Percentiles rank a stretch among this genome's conserved stretches.
These are phyloP conservation scores for Drosophila kambysellisi DNA, from an alignment of 2,888 invertebrate genomes.

Conservation along the genomic window DNA sequence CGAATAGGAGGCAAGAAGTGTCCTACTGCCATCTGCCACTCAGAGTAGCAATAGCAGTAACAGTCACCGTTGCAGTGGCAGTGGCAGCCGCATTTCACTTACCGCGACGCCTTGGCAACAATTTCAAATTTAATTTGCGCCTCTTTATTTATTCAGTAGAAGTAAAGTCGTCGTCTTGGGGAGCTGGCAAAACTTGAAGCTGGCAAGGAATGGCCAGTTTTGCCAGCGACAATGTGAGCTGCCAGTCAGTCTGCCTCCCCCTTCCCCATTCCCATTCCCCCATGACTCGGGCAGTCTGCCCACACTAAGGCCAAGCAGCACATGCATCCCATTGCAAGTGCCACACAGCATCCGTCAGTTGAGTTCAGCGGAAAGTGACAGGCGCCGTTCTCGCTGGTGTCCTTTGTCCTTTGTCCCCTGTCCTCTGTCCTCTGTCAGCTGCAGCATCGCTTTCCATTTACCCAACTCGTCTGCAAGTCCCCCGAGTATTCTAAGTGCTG, in stretches of 20 bases:
- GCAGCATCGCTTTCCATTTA: constrained; percentile 1
- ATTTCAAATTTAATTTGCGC: constrained; percentile 72
- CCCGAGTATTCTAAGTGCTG: constrained; percentile 21
- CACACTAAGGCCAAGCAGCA: constrained; percentile 25
- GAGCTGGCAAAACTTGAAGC: constrained; percentile 10
- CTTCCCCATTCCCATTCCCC: background rate
- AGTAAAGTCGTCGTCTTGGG: constrained; percentile 39
- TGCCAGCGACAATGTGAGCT: constrained; percentile 22
- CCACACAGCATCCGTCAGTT: constrained; percentile 35
- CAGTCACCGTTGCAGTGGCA: background rate
- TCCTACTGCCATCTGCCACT: background rate
- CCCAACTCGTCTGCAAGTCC: constrained; percentile 33
- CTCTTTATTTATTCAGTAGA: constrained; percentile 68
- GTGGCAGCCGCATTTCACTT: constrained; percentile 2
- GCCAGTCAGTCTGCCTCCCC: background rate
- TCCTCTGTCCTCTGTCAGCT: constrained; percentile 1
- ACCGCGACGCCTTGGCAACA: constrained; percentile 30
- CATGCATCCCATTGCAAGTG: constrained; percentile 43
- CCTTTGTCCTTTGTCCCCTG: background rate
- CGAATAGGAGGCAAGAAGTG: constrained; percentile 21
- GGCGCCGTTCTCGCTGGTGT: constrained; percentile 11
- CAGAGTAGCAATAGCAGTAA: background rate
- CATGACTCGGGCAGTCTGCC: background rate
- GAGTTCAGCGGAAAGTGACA: constrained; percentile 44
- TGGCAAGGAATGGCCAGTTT: background rate